These are phyloP conservation scores for Hofmannophila pseudospretella DNA, from an alignment of 2,888 invertebrate genomes.

Conservation along the genomic window DNA sequence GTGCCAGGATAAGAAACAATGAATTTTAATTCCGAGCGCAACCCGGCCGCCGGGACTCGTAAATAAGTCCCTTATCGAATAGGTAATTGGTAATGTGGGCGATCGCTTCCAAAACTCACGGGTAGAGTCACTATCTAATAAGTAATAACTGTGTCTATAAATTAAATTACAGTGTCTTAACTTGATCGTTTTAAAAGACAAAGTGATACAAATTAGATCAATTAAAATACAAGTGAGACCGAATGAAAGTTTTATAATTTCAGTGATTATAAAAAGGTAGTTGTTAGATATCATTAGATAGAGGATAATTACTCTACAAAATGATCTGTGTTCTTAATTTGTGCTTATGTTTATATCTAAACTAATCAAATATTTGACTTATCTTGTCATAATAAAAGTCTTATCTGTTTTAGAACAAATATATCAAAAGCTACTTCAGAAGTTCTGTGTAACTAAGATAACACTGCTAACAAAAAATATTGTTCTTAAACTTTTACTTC, in stretches of 20 bases:
- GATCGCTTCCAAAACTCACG: conserved; percentile 50
- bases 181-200: conserved; percentile 30
- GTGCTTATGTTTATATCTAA: too few relatives aligned
- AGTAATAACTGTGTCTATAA: conserved; percentile 32
- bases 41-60: conserved; percentile 41
- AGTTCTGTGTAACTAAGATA: conserved; percentile 56
- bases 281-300: too few relatives aligned
- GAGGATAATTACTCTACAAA: too few relatives aligned
- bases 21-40: conserved; percentile 69
- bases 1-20: conserved; percentile 74
- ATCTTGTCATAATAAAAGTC: conserved; percentile 15
- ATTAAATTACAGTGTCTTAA: conserved; percentile 49
- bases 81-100: conserved; percentile 72
- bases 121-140: conserved; percentile 17
- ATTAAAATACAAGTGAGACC: background rate
- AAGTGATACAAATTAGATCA: conserved; percentile 34
- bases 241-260: too few relatives aligned
- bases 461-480: conserved; percentile 40
- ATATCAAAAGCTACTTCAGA: conserved; percentile 60
- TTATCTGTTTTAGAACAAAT: conserved; percentile 51
- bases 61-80: conserved; percentile 72
- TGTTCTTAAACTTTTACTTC: too few relatives aligned
- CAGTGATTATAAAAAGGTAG: too few relatives aligned
- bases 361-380: too few relatives aligned
- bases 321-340: too few relatives aligned